phyloP scores from a whole-genome alignment of 2,113 vertebrate species.

The Thunnus thynnus region DNA sequence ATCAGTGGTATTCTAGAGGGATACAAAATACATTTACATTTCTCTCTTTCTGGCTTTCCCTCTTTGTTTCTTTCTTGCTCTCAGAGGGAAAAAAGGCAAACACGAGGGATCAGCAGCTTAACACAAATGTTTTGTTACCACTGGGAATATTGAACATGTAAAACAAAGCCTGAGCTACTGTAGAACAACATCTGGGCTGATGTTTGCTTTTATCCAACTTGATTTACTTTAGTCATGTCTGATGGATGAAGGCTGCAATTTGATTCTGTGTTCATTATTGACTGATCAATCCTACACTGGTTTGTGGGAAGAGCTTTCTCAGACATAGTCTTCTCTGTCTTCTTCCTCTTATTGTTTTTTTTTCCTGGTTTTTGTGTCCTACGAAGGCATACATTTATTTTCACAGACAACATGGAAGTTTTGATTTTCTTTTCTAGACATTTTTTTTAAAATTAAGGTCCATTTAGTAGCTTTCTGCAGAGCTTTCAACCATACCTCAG shows the following conservation, averaged over 20 bases:
- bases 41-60: background rate
- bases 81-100: slow-evolving; percentile 33
- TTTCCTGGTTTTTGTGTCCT: too few relatives aligned
- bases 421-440: too few relatives aligned
- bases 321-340: too few relatives aligned
- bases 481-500: too few relatives aligned
- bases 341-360: too few relatives aligned
- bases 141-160: slow-evolving; percentile 29
- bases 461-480: too few relatives aligned
- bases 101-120: slow-evolving; percentile 36
- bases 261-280: background rate
- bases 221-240: background rate
- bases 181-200: slow-evolving; percentile 35
- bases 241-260: too few relatives aligned
- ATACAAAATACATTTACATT: background rate
- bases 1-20: background rate
- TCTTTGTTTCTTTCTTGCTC: background rate
- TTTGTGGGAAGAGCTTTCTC: background rate
- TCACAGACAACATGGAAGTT: too few relatives aligned
- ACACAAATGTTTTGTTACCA: slow-evolving; percentile 1
- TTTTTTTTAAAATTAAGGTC: too few relatives aligned
- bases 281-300: background rate
- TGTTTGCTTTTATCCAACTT: slow-evolving; percentile 16
- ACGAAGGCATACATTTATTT: too few relatives aligned
- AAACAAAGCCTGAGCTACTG: slow-evolving; percentile 17